Evolutionary conservation across 2,113 vertebrate genomes (phyloP).

Genomic region (Phocoena sinus): DNA sequence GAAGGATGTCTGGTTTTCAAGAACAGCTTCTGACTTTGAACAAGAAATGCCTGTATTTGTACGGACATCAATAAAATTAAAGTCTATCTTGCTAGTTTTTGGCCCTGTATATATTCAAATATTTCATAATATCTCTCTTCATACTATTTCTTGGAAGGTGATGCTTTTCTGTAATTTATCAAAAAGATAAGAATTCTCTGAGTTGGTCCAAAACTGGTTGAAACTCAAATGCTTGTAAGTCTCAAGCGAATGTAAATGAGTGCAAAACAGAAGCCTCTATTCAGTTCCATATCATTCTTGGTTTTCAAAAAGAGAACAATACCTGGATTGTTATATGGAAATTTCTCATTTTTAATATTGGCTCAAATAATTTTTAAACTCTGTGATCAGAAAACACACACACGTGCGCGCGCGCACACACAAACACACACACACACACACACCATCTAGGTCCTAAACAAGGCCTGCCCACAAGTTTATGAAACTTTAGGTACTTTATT

Average conservation of each 20-base stretch:
- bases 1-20: not conserved
- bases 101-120: not conserved
- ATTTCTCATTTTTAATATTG: not conserved
- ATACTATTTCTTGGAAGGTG: not conserved
- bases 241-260: not conserved
- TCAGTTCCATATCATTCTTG: not conserved
- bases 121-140: not conserved
- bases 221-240: not conserved
- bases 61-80: not conserved
- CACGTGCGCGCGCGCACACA: not conserved
- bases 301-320: not conserved
- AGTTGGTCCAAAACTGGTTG: not conserved
- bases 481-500: not conserved
- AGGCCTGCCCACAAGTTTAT: not conserved
- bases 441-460: not conserved
- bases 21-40: not conserved
- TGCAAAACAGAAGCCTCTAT: not conserved
- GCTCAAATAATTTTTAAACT: not conserved
- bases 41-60: not conserved
- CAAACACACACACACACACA: not conserved
- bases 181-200: not conserved
- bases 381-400: not conserved
- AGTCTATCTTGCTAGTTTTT: not conserved
- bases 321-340: not conserved
- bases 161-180: not conserved